Base-by-base conservation (phyloP, 37 sponge, comb jelly and placozoan species). In the Mnemiopsis leidyi region DNA sequence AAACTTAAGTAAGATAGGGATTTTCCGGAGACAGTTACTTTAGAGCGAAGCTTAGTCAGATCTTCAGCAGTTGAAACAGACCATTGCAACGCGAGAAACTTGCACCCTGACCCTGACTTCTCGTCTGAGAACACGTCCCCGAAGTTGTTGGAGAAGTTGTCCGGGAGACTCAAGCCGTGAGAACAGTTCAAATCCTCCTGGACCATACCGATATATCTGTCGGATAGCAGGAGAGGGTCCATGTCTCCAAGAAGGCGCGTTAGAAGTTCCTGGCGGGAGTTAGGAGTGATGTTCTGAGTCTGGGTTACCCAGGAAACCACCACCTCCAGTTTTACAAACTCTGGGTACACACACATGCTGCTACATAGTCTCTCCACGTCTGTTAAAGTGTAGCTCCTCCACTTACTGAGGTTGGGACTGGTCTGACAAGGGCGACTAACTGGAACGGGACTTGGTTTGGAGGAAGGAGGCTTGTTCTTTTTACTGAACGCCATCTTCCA, bases 281-380 rank as follows among this genome's bases (percentile, higher is more conserved):
- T 0, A 23, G 16, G 7, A 5, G 1, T 40, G 26, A 25, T 2
- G 25, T 39, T 85, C 1, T 37, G 1, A 18, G 13, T 40, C 61
- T 7, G 24, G 3, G 40, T 85, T 0, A 85, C 36, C 90, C 90
- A 85, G 0, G 48, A 36, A 29, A 85, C 39, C 16, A 37, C 35
- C 48, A 85, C 90, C n/a, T 85, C 90, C 61, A 85, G 5, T 61
- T 85, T 85, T 1, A 39, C 90, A 25, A 85, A 85, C 16, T 85
- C 61, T 16, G 90, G 90, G 61, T 85, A 39, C 23, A 13, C 23
- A 29, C 90, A 85, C n/a, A 9, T 23, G 48, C n/a, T 0, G 48
- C 61, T 85, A 39, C 90, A 85, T 2, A 85, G 29, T 5, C 90
- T 18, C 90, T 40, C 29, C 0, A 85, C 39, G 2, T 85, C 90